A percentile compares a stretch with the other conserved stretches of the same genome.
Evolutionary conservation across 2,797 vertebrate genomes (phyloP).

Genomic region (Choloepus didactylus): DNA sequence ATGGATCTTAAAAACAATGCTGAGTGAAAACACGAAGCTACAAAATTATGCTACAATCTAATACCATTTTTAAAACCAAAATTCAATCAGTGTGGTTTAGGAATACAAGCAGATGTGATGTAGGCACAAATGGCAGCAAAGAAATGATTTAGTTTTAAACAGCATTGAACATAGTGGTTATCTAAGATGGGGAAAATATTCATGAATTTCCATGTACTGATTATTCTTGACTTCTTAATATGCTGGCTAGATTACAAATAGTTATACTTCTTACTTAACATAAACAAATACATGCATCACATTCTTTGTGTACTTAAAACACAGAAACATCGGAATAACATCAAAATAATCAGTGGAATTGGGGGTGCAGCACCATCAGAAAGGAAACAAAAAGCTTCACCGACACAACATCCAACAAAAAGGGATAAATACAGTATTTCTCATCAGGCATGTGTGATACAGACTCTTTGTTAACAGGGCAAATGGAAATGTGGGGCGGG

Average conservation of each 20-base stretch:
- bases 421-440: background rate
- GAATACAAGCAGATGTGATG: background rate
- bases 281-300: background rate
- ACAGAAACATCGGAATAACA: background rate
- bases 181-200: background rate
- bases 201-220: slow-evolving; percentile 14
- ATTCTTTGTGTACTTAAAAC: background rate
- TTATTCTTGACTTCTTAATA: background rate
- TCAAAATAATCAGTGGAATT: background rate
- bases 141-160: background rate
- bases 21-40: background rate
- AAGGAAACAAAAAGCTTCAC: background rate
- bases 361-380: background rate
- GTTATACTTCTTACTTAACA: background rate
- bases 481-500: background rate
- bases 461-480: background rate
- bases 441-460: background rate
- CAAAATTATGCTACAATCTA: background rate
- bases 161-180: background rate
- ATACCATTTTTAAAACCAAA: background rate
- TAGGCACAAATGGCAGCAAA: background rate
- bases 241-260: background rate
- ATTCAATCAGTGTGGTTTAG: background rate
- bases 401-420: background rate
- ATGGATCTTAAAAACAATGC: background rate